Percentiles rank a stretch among this genome's conserved stretches.
Conservation (phyloP, 2,113 vertebrate species). For the Cyprinus carpio region DNA sequence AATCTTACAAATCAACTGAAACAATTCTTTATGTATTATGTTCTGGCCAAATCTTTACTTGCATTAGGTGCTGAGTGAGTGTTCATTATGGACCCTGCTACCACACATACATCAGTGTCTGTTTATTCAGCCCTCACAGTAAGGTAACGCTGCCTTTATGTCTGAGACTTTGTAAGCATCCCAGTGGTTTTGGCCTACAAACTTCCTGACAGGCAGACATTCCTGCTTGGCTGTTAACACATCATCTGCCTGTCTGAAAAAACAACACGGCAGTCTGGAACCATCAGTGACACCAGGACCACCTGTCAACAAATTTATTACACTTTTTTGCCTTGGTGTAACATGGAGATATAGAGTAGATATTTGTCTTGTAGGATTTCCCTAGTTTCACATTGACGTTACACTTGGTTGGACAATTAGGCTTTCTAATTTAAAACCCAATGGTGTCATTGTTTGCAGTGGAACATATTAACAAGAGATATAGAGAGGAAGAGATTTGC, state of each 20-base stretch:
- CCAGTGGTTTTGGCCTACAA: neutral
- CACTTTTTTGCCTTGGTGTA: neutral
- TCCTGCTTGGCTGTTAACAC: conserved; percentile 22
- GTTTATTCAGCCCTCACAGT: conserved; percentile 28
- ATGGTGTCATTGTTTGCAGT: neutral
- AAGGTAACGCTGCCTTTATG: neutral
- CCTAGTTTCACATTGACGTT: neutral
- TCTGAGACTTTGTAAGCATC: neutral
- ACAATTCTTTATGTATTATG: neutral
- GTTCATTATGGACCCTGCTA: neutral
- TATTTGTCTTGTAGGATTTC: neutral
- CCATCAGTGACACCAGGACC: conserved; percentile 3
- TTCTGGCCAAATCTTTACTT: neutral
- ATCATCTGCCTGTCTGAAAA: conserved; percentile 7
- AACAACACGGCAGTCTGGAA: conserved; percentile 17
- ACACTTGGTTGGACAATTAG: neutral
- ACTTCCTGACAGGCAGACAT: neutral
- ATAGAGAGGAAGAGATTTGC: neutral
- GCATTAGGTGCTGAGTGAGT: neutral
- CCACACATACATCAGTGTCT: neutral
- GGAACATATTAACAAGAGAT: neutral
- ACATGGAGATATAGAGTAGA: neutral
- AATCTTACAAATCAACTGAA: neutral
- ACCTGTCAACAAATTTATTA: neutral
- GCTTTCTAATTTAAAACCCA: neutral